Percentiles rank a stretch among this genome's conserved stretches.
These are phyloP conservation scores for Diloba caeruleocephala DNA, from an alignment of 2,888 invertebrate genomes.

Conservation along the genomic window DNA sequence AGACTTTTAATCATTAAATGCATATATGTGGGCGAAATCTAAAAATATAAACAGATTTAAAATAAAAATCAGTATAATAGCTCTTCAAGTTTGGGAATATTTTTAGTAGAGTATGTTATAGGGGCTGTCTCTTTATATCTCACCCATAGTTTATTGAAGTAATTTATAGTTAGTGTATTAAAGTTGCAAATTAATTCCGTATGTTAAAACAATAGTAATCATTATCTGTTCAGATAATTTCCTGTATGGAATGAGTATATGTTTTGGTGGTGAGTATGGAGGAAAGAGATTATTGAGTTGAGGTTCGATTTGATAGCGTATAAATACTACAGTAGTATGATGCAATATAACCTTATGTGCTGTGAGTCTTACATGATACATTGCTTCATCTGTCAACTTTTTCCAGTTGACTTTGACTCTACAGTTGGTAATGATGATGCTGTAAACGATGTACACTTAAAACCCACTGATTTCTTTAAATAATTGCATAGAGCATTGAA, in stretches of 20 bases:
- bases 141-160: background rate
- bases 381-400: conserved; percentile 37
- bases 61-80: too few species aligned
- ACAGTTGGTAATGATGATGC: conserved; percentile 18
- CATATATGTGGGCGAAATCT: too few species aligned
- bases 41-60: too few species aligned
- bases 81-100: too few species aligned
- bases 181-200: too few species aligned
- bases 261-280: too few species aligned
- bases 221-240: too few species aligned
- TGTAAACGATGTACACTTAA: conserved; percentile 17
- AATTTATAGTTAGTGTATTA: background rate
- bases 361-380: conserved; percentile 42
- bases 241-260: too few species aligned
- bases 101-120: background rate
- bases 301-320: background rate
- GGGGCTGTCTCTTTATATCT: background rate
- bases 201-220: too few species aligned
- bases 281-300: too few species aligned
- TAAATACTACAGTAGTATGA: conserved; percentile 9
- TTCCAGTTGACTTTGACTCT: conserved; percentile 40
- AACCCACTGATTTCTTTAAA: conserved; percentile 29
- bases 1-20: too few species aligned
- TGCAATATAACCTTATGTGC: conserved; percentile 31
- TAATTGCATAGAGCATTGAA: conserved; percentile 6